Base-by-base conservation (phyloP, 2,797 vertebrate genomes). In the Rhabdomys pumilio region DNA sequence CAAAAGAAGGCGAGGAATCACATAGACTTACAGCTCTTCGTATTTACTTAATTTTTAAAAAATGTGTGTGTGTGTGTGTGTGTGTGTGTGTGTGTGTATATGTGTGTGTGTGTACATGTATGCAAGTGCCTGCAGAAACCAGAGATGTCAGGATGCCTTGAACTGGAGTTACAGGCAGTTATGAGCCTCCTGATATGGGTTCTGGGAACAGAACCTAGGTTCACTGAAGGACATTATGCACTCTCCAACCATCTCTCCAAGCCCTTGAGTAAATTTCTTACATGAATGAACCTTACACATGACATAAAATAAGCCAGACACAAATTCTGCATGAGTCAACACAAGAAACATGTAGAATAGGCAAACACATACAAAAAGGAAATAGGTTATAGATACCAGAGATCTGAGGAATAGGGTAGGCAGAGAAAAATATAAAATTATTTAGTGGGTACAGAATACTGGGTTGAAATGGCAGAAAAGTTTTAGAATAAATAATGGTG, bases 1-100 rank as follows among this genome's bases (percentile, higher is more conserved):
- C 81, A 22, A 53, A 89, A 69, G 73, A 34, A 88, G 67, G 76
- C 1, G 10, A 96, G 41, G 57, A 90, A 63, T 0, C 75, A 93
- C 88, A 77, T n/a, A 22, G 20, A 90, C 55, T 96, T 82, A 95
- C 0, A 63, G 93, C 86, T 92, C 77, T 92, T 84, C 69, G 67
- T 1, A 10, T 69, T 90, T 84, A 82, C 41, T 47, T 76, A 47
- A 24, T 76, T 76, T 47, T 47, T 7, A 11, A 73, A 75, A 47
- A 72, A 38, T 38, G 34, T 24, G 14, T 41, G 3, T 83, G 13
- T 82, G 55, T 82, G n/a, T 59, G 38, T 13, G 8, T 19, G 44
- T 24, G 72, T 10, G 10, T 4, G 2, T 2, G 26, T 22, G 15
- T 50, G 65, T 22, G 9, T 50, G 65, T 5, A 13, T 80, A 29